Conservation (phyloP, 2,113 vertebrate species). For the Sylvilagus bachmani region DNA sequence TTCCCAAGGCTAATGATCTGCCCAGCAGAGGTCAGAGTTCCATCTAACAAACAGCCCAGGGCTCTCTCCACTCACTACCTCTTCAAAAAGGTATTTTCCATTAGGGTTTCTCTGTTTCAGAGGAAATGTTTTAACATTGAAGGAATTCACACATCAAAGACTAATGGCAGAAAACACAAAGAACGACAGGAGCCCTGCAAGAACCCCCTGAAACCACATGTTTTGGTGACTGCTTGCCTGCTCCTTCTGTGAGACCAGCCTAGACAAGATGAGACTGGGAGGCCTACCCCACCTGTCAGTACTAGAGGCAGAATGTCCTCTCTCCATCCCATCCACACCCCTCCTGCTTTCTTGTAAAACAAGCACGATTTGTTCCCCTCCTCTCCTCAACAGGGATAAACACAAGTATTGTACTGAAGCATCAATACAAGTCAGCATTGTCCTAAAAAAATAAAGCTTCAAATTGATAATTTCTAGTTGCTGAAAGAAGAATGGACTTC, state of each 20-base stretch:
- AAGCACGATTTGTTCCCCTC: neutral
- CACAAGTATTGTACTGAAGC: neutral
- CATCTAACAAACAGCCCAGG: neutral
- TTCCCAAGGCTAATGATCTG: neutral
- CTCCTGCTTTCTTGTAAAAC: neutral
- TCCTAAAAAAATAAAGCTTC: slow-evolving; percentile 16
- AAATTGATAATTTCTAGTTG: slow-evolving; percentile 56
- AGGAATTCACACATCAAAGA: neutral
- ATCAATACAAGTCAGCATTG: slow-evolving; percentile 15
- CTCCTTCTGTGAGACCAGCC: neutral
- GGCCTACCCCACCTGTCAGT: neutral
- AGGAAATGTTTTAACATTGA: neutral
- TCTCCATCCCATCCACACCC: too few relatives aligned
- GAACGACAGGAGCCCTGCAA: neutral
- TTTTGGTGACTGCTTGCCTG: neutral
- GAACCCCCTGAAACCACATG: neutral
- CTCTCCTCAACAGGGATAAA: neutral
- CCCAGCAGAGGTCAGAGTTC: neutral
- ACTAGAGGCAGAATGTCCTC: neutral
- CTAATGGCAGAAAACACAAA: neutral
- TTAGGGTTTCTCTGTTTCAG: slow-evolving; percentile 2
- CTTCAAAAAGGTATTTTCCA: neutral
- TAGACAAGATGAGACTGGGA: neutral
- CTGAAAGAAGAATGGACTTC: slow-evolving; percentile 36
- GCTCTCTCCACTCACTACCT: neutral